Evolutionary conservation across 2,888 invertebrate species (phyloP).

Genomic region (Volucella inanis): DNA sequence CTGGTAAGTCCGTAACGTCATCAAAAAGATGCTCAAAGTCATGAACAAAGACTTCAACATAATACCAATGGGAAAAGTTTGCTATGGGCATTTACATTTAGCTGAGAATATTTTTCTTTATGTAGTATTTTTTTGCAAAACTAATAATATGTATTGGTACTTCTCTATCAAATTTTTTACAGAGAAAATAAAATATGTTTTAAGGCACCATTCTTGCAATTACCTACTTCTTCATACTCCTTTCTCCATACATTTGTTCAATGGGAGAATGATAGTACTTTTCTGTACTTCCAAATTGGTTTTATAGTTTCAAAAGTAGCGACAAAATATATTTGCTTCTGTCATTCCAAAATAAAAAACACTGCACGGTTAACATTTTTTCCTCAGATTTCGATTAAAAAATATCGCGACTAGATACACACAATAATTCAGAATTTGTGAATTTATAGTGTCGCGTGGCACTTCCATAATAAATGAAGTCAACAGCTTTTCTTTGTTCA

Average conservation of each 20-base stretch:
- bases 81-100: too few relatives aligned
- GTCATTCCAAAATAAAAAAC: constrained; percentile 5
- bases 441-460: constrained; percentile 1
- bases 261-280: constrained; percentile 24
- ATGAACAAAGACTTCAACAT: too few relatives aligned
- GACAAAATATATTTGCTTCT: constrained; percentile 3
- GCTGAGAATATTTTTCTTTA: too few relatives aligned
- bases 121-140: too few relatives aligned
- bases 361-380: neutral
- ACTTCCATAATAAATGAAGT: constrained; percentile 39
- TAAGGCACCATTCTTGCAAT: constrained; percentile 11
- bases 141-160: too few relatives aligned
- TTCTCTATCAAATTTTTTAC: neutral
- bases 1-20: too few relatives aligned
- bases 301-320: constrained; percentile 3
- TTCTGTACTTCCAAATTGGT: constrained; percentile 31
- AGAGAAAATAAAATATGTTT: neutral
- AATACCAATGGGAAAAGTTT: too few relatives aligned
- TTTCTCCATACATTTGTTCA: constrained; percentile 6
- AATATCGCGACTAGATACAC: constrained; percentile 18
- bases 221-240: constrained; percentile 20
- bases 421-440: constrained; percentile 25
- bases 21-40: too few relatives aligned
- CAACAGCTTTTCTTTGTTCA: constrained; percentile 14
- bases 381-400: constrained; percentile 17